Base-by-base conservation (phyloP, 2,113 vertebrate genomes). In the Silurus asotus region DNA sequence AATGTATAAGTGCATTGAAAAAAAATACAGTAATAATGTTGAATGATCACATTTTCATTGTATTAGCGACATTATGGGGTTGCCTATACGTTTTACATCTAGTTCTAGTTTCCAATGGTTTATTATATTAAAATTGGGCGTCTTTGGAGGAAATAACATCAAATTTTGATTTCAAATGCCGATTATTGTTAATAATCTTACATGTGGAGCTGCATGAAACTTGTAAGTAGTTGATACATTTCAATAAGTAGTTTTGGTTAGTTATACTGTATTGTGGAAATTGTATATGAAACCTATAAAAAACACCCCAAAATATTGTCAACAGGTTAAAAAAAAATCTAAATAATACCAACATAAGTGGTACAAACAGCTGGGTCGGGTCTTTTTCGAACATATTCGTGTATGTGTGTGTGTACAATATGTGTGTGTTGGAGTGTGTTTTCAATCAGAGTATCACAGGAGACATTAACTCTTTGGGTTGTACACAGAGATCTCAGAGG, bases 401-500 rank as follows among this genome's bases (percentile, higher is more conserved):
- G 37, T 37, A 37, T 37, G 37, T 62, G 19, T 62, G 19, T 45
- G 67, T 25, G 69, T 84, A 70, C 6, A 11, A 69, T 84, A 8
- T 37, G 49, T 82, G 55, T 74, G 82, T 61, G 20, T 15, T 13
- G 23, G 67, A 19, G 14, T 76, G 48, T 62, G 45, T 53, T 72
- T 61, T 62, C 37, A 23, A 51, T 69, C 48, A 58, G 81, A 19
- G 62, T 58, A 19, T 70, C 65, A 64, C 28, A 61, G 78, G 55
- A 80, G 83, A 62, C 37, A 59, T 77, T 61, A 77, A 55, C 53
- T 65, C 10, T 5, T 37, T 2, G 59, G 59, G 72, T 65, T 64
- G 61, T 56, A 85, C 25, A n/a, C 48, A 3, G 20, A 37, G 72
- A 84, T 77, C 72, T 84, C 72, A 64, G 84, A 78, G 84, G 20